Base-by-base conservation (phyloP, 1,140 invertebrate genomes). In the Drosophila ambigua region DNA sequence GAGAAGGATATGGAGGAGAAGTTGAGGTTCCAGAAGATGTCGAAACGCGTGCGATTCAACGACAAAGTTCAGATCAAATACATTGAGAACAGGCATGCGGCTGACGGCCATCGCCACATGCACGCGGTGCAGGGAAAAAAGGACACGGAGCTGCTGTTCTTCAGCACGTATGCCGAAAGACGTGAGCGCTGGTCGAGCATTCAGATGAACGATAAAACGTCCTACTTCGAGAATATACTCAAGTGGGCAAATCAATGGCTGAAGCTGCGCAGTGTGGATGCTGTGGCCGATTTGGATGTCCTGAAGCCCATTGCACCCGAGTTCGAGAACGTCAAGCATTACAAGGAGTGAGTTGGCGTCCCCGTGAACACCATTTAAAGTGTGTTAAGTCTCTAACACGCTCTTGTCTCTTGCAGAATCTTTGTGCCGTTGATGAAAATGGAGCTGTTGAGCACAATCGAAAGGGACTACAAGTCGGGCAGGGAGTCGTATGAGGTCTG, bases 161-260 rank as follows among this genome's bases (percentile, higher is more conserved):
- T 72, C 2, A 88, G 79, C 16, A 50, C 52, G 0, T 73, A 79
- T 23, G 31, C 24, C 3, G 83, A 88, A 11, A 76, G 83, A 5
- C 61, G 76, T 1, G 58, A 72, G 13, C 35, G 35, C 35, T 83
- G 79, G 79, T 44, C 64, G 0, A 48, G 45, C 2, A 61, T 65
- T 8, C 15, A 67, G 24, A 26, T 73, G 9, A 84, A 89, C 43
- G 72, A 69, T 13, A 74, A 4, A 39, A 39, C 35, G 11, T 51
- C 6, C 57, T 79, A 83, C n/a, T 77, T 69, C 15, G 57, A 71
- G 0, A 50, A 75, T 0, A 90, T 91, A 23, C 43, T 91, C 0
- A 41, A 9, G 2, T 91, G 88, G 90, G 72, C 66, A 5, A 90
- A 90, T 46, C 65, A 90, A 44, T 91, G 81, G 87, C 46, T 91